A percentile compares a stretch with the other conserved stretches of the same genome.
Evolutionary conservation across 1,140 invertebrate genomes (phyloP).

Genomic region (Nylanderia fulva): DNA sequence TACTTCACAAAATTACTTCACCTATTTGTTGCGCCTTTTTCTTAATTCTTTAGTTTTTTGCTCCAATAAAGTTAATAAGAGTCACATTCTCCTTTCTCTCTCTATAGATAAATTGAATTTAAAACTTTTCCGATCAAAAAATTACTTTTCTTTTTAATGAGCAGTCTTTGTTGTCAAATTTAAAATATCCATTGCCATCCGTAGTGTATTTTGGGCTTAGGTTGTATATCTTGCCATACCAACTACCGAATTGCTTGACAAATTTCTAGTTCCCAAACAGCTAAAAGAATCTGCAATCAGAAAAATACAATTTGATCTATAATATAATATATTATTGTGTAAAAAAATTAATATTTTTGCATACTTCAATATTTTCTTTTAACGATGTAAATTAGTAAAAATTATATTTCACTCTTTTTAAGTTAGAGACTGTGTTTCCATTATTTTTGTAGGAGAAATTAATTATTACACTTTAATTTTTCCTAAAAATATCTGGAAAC

Average conservation of each 20-base stretch:
- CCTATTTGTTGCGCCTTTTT: slow-evolving; percentile 10
- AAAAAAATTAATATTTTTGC: not conserved
- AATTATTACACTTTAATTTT: slow-evolving; percentile 2
- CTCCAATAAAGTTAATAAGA: slow-evolving; percentile 41
- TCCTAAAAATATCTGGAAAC: not conserved
- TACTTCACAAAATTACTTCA: slow-evolving; percentile 70
- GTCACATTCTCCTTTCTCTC: not conserved
- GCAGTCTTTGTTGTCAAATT: slow-evolving; percentile 52
- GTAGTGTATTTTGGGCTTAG: slow-evolving; percentile 52
- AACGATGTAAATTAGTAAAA: not conserved
- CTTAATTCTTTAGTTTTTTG: slow-evolving; percentile 20
- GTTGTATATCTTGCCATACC: slow-evolving; percentile 35
- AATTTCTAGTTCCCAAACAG: slow-evolving; percentile 63
- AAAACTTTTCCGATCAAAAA: slow-evolving; percentile 36
- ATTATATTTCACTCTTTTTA: not conserved
- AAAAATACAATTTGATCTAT: slow-evolving; percentile 35
- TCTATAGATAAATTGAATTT: slow-evolving; percentile 18
- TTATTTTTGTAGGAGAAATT: not conserved
- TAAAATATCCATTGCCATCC: slow-evolving; percentile 68
- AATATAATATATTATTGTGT: slow-evolving; percentile 20
- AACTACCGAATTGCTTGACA: slow-evolving; percentile 43
- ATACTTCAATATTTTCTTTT: not conserved
- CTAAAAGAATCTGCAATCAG: slow-evolving; percentile 70
- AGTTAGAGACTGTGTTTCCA: not conserved
- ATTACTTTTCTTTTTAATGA: slow-evolving; percentile 38